Conservation (phyloP, 2,113 vertebrate genomes). For the Caracal caracal region DNA sequence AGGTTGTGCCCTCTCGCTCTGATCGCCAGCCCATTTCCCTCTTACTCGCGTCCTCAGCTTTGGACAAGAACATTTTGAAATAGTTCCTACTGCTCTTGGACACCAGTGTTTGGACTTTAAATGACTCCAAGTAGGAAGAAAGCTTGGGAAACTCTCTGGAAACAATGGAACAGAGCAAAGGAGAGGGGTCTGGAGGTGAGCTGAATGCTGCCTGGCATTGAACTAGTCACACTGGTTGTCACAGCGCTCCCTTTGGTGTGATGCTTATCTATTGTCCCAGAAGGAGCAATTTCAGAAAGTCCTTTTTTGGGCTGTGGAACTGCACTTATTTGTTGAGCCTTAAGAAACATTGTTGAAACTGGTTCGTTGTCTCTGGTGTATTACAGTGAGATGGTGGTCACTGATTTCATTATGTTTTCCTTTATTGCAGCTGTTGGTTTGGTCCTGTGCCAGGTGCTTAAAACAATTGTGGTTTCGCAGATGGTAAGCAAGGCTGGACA, state of each 20-base stretch:
- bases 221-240: background rate
- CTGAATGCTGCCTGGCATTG: background rate
- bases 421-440: conserved; percentile 84
- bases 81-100: background rate
- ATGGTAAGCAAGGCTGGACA: conserved; percentile 51
- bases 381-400: conserved; percentile 69
- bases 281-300: conserved; percentile 31
- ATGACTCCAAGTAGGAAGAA: background rate
- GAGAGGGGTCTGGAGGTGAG: background rate
- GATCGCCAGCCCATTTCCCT: background rate
- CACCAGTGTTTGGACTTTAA: background rate
- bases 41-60: background rate
- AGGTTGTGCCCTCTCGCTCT: background rate
- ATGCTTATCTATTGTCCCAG: background rate
- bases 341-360: conserved; percentile 61
- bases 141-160: background rate
- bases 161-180: background rate
- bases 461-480: conserved; percentile 80
- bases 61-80: background rate
- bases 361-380: conserved; percentile 70
- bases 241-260: background rate
- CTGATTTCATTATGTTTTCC: conserved; percentile 78
- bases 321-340: conserved; percentile 27
- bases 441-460: conserved; percentile 82
- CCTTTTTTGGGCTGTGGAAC: background rate